Evolutionary conservation across 2,113 vertebrate genomes (phyloP).

Genomic region (Symphodus melops): DNA sequence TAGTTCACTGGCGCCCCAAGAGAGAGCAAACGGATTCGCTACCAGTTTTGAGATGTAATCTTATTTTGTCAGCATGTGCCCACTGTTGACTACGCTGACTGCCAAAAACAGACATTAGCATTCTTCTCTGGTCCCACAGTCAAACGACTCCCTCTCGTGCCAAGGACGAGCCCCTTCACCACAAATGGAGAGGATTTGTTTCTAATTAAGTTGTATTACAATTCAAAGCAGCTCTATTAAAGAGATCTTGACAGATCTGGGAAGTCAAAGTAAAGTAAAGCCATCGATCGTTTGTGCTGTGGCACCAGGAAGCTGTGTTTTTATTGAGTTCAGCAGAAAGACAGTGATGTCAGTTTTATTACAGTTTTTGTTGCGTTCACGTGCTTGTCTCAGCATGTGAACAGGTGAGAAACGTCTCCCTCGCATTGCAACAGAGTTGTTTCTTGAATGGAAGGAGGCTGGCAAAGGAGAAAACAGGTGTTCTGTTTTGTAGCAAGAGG

Average conservation of each 20-base stretch:
- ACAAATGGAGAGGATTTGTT: conserved; percentile 11
- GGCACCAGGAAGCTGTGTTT: background rate
- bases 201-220: conserved; percentile 29
- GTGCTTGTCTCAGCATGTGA: conserved; percentile 17
- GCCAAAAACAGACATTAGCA: conserved; percentile 74
- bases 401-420: conserved; percentile 14
- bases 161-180: conserved; percentile 17
- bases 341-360: background rate
- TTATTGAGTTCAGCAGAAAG: background rate
- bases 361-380: background rate
- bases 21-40: conserved; percentile 2
- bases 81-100: conserved; percentile 39
- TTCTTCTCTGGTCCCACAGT: conserved; percentile 47
- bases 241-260: conserved; percentile 7
- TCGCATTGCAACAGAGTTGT: conserved; percentile 17
- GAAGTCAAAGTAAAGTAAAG: no score
- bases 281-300: background rate
- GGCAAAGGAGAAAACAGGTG: no score
- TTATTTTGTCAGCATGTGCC: conserved; percentile 47
- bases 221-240: background rate
- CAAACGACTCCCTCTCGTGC: conserved; percentile 46
- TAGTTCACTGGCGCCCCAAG: no score
- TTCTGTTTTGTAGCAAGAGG: no score
- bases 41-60: conserved; percentile 50
- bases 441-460: no score